These are phyloP conservation scores for Erinaceus europaeus DNA, from an alignment of 2,113 vertebrate species.

Conservation along the genomic window DNA sequence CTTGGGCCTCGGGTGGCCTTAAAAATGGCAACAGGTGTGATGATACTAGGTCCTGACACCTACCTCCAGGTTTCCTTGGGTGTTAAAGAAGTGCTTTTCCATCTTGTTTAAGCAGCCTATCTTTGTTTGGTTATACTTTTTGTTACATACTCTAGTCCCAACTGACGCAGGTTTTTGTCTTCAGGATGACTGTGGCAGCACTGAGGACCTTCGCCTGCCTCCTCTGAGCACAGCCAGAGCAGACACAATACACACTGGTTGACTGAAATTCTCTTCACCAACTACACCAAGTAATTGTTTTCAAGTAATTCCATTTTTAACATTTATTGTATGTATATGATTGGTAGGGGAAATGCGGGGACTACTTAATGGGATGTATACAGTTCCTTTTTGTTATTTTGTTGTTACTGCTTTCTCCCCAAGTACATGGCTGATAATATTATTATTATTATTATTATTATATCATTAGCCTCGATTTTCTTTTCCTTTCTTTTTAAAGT, in stretches of 20 bases:
- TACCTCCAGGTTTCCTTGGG: background rate
- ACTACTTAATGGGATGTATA: background rate
- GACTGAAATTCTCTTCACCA: background rate
- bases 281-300: background rate
- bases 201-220: background rate
- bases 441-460: too few species aligned
- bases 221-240: background rate
- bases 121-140: background rate
- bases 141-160: background rate
- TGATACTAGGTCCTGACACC: background rate
- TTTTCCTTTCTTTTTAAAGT: too few species aligned
- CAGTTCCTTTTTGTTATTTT: background rate
- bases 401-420: background rate
- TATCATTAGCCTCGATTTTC: background rate
- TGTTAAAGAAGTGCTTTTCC: background rate
- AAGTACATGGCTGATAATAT: background rate
- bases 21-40: background rate
- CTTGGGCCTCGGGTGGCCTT: background rate
- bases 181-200: background rate
- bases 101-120: background rate
- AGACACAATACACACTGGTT: background rate
- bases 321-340: background rate
- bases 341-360: background rate
- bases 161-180: background rate
- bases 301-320: slow-evolving; percentile 7